Evolutionary conservation across 2,113 vertebrate species (phyloP).

Genomic region (Apteryx owenii): DNA sequence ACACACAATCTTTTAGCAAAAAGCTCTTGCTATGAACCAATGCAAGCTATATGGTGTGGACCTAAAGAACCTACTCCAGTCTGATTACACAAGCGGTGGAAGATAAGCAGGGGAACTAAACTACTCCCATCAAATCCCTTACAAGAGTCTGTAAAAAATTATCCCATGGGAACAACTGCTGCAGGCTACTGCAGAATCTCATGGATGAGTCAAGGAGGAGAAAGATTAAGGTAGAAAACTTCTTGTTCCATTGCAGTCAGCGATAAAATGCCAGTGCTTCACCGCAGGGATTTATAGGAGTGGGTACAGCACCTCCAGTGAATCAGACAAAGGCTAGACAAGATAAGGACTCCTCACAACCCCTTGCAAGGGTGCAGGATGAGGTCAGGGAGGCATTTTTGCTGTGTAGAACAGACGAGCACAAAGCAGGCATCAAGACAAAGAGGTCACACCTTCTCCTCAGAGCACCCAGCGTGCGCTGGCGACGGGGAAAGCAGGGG

Average conservation of each 20-base stretch:
- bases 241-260: neutral
- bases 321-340: neutral
- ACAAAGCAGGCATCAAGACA: neutral
- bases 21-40: neutral
- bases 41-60: neutral
- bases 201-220: neutral
- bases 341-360: rapidly evolving
- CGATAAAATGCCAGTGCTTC: neutral
- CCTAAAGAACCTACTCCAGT: neutral
- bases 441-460: neutral
- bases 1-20: neutral
- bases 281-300: neutral
- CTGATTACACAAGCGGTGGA: neutral
- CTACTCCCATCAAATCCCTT: neutral
- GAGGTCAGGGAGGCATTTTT: neutral
- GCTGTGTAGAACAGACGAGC: neutral
- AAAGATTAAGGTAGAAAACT: neutral
- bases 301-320: neutral
- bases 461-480: neutral
- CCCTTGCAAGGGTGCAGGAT: neutral
- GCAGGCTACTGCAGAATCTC: neutral
- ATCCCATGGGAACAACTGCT: neutral
- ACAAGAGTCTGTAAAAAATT: neutral
- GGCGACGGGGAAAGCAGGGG: neutral
- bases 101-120: neutral